Conservation (phyloP, 2,797 vertebrate genomes). For the Uromys caudimaculatus region DNA sequence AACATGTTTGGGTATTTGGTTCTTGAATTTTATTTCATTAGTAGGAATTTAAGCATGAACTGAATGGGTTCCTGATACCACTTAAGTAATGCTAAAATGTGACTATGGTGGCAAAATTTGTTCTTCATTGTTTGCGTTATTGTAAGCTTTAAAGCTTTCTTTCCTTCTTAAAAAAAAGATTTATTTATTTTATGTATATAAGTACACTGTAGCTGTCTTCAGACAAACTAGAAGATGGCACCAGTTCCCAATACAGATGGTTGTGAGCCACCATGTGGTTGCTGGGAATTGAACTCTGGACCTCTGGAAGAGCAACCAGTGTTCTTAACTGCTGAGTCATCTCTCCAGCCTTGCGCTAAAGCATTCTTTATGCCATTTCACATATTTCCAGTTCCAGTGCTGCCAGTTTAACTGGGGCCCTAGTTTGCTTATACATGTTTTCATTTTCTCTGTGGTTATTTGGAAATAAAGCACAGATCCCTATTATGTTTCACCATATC, state of each 20-base stretch:
- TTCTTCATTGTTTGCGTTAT: neutral
- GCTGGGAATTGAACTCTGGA: neutral
- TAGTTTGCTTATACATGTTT: neutral
- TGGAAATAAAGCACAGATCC: neutral
- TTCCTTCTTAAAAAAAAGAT: neutral
- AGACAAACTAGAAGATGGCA: neutral
- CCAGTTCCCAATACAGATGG: neutral
- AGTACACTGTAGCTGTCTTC: neutral
- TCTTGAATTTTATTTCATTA: neutral
- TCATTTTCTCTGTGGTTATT: no score
- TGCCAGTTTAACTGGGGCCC: neutral
- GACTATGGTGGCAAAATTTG: neutral
- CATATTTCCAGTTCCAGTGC: neutral
- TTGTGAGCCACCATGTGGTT: neutral
- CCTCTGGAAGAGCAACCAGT: neutral
- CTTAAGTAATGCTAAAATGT: neutral
- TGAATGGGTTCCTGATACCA: neutral
- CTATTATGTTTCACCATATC: neutral
- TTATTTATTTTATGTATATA: neutral
- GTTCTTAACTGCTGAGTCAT: neutral
- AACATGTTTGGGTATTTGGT: neutral
- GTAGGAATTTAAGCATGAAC: neutral
- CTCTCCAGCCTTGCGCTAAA: neutral
- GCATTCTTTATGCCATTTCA: neutral
- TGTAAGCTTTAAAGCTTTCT: neutral